These are phyloP conservation scores for Hyles euphorbiae DNA, from an alignment of 1,140 invertebrate genomes.

Conservation along the genomic window DNA sequence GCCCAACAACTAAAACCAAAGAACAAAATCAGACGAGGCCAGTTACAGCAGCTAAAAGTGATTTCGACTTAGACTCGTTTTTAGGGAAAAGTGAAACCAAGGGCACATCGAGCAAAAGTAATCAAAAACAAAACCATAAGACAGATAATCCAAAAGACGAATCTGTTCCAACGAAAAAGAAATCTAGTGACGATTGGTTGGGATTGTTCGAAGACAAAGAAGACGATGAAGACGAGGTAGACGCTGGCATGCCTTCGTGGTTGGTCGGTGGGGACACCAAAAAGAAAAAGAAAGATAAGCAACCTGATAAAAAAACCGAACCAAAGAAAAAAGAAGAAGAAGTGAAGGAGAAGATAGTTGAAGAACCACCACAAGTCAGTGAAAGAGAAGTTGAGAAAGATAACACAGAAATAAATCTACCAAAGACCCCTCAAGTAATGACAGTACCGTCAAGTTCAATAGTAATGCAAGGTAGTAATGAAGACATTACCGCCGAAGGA, in stretches of 20 bases:
- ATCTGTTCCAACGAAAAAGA: conserved; percentile 37
- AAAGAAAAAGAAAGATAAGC: conserved; percentile 43
- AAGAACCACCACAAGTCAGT: not conserved
- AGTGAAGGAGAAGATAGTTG: conserved; percentile 2
- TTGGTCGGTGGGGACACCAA: conserved; percentile 43
- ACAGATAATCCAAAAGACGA: conserved; percentile 30
- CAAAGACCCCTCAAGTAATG: not conserved
- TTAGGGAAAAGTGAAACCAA: conserved; percentile 48
- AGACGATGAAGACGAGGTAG: conserved; percentile 35
- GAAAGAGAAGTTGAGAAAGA: conserved; percentile 18
- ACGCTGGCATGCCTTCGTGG: conserved; percentile 55
- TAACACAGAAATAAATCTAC: conserved; percentile 6
- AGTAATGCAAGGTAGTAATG: conserved; percentile 27
- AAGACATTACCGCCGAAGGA: conserved; percentile 60
- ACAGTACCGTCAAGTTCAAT: not conserved
- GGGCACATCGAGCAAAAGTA: conserved; percentile 28
- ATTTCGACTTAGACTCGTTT: conserved; percentile 56
- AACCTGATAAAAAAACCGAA: conserved; percentile 14
- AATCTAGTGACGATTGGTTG: conserved; percentile 62
- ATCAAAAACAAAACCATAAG: conserved; percentile 18
- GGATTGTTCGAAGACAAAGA: conserved; percentile 60
- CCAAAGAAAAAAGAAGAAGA: conserved; percentile 1
- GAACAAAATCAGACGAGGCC: conserved; percentile 23
- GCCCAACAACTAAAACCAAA: conserved; percentile 31
- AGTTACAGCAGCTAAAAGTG: conserved; percentile 38